These are phyloP conservation scores for Archocentrus centrarchus DNA, from an alignment of 2,113 vertebrate genomes.

Conservation along the genomic window DNA sequence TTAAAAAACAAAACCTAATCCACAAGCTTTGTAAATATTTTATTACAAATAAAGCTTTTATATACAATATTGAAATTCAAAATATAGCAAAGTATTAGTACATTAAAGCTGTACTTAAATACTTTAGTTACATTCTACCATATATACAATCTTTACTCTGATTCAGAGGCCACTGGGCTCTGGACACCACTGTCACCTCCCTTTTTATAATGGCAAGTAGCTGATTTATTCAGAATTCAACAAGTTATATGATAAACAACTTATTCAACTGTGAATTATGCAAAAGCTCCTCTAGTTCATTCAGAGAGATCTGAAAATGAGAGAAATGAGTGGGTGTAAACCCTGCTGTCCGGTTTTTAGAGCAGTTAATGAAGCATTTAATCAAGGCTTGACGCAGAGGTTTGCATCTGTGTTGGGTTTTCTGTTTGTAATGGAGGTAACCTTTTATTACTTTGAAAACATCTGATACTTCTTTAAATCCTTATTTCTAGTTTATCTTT, in stretches of 20 bases:
- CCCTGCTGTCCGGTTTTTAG: accelerated
- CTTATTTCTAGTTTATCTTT: no score
- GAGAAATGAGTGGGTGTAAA: no score
- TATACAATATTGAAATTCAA: neutral
- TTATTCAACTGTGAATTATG: neutral
- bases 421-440: accelerated
- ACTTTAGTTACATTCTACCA: neutral
- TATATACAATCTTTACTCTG: neutral
- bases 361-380: neutral
- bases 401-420: neutral
- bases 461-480: neutral
- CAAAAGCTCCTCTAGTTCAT: neutral
- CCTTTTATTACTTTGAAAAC: neutral
- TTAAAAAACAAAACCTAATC: no score
- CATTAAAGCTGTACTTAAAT: neutral
- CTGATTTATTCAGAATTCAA: neutral
- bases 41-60: no score
- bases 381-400: accelerated
- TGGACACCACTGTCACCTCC: no score
- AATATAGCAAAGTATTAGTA: neutral
- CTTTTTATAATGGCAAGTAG: no score
- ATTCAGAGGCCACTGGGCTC: no score
- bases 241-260: accelerated
- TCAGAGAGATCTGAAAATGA: neutral
- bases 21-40: no score